Conservation (phyloP, 1,140 invertebrate species). For the Oncopeltus fasciatus region DNA sequence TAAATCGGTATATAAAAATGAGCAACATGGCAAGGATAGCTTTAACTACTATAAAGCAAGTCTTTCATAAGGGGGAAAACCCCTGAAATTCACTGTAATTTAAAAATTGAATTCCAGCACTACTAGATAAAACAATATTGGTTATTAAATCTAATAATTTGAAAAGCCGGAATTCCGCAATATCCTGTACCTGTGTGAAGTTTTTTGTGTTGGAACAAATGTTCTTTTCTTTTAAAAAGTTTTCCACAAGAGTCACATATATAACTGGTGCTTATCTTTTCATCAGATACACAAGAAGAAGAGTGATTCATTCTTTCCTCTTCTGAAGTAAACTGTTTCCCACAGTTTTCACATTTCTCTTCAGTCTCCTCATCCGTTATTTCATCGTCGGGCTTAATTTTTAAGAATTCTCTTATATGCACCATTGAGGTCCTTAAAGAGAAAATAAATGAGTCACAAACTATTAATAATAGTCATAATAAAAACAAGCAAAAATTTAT, state of each 20-base stretch:
- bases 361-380: slow-evolving; percentile 1
- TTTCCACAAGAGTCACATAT: slow-evolving; percentile 41
- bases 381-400: slow-evolving; percentile 23
- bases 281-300: slow-evolving; percentile 4
- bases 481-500: background rate
- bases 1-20: too few species aligned
- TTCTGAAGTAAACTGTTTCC: slow-evolving; percentile 22
- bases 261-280: slow-evolving; percentile 7
- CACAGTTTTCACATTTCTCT: slow-evolving; percentile 24
- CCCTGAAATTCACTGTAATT: too few species aligned
- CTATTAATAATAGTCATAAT: background rate
- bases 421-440: slow-evolving; percentile 24
- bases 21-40: too few species aligned
- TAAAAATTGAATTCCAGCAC: too few species aligned
- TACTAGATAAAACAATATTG: too few species aligned
- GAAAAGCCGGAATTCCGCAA: background rate
- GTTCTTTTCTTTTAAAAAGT: slow-evolving; percentile 43
- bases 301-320: slow-evolving; percentile 24
- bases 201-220: slow-evolving; percentile 45
- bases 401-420: slow-evolving; percentile 27
- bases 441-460: slow-evolving; percentile 2
- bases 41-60: too few species aligned
- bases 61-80: too few species aligned
- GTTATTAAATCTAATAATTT: background rate
- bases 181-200: slow-evolving; percentile 41